These are phyloP conservation scores for Sander vitreus DNA, from an alignment of 2,113 vertebrate genomes.

Conservation along the genomic window DNA sequence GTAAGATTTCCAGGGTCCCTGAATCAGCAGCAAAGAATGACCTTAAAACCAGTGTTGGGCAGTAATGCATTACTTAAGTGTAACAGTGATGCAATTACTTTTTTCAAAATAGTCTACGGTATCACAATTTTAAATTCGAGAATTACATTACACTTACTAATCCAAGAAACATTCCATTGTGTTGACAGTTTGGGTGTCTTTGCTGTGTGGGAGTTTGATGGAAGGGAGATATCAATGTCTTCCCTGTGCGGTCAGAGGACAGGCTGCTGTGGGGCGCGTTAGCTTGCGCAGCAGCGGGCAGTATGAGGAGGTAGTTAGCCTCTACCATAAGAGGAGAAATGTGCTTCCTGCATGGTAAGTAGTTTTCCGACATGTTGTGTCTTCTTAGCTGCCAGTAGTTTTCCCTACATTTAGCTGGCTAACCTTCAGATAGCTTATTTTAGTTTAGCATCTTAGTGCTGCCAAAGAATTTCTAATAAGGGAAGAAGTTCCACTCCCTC, in stretches of 20 bases:
- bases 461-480: too few species aligned
- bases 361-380: background rate
- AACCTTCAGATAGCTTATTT: background rate
- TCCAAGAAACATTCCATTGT: background rate
- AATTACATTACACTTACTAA: background rate
- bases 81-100: background rate
- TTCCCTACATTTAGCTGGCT: background rate
- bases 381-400: background rate
- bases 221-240: background rate
- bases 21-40: constrained; percentile 16
- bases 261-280: background rate
- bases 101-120: background rate
- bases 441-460: background rate
- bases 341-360: background rate
- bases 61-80: background rate
- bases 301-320: background rate
- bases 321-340: background rate
- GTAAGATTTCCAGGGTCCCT: background rate
- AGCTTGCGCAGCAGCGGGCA: background rate
- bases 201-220: background rate
- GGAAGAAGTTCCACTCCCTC: too few species aligned
- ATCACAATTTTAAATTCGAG: background rate
- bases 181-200: background rate
- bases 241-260: background rate
- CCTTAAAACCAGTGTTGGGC: background rate